Base-by-base conservation (phyloP, 1,140 invertebrate genomes). In the Scaptodrosophila lebanonensis region DNA sequence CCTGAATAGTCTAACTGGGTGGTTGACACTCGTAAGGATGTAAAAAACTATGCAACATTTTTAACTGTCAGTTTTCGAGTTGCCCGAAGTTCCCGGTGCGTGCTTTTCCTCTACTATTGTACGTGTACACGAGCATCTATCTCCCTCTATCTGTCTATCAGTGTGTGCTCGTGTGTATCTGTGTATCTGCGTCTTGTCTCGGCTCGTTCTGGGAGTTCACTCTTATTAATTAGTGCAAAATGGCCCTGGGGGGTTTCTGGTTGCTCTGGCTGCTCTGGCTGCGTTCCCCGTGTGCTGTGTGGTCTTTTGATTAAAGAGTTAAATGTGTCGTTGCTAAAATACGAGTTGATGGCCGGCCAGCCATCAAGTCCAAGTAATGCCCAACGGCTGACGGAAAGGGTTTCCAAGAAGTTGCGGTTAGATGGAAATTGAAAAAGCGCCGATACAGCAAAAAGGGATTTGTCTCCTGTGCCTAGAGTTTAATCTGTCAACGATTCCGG, bases 221-320 rank as follows among this genome's bases (percentile, higher is more conserved):
- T 69, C 69, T 79, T 79, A 79, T 79, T 79, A 79, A 79, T 79
- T 79, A 79, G 76, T 75, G 75, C 69, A 79, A 79, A 79, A 79
- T 62, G 75, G 75, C 70, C 75, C 75, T 79, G 61, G 75, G 75
- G 73, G 75, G 52, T 62, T 45, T 16, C 32, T 15, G 56, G 38
- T 59, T 38, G 64, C 39, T 52, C 33, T 42, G 22, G 25, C 35
- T 39, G 43, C 51, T 40, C 44, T 33, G 52, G 39, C 18, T 11
- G 30, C 1, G 32, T 47, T 13, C 16, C 30, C 20, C 16, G 25
- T 58, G 7, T 4, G 67, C 70, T 68, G 47, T 67, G 70, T n/a
- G 70, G 32, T 52, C 57, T 66, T 63, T 73, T 75, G 70, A 76
- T 76, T 75, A 65, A 61, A 49, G 50, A 61, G 62, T 44, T 61